A percentile compares a stretch with the other conserved stretches of the same genome.
These are phyloP conservation scores for Tupaia tana DNA, from an alignment of 2,113 vertebrate genomes.

Conservation along the genomic window DNA sequence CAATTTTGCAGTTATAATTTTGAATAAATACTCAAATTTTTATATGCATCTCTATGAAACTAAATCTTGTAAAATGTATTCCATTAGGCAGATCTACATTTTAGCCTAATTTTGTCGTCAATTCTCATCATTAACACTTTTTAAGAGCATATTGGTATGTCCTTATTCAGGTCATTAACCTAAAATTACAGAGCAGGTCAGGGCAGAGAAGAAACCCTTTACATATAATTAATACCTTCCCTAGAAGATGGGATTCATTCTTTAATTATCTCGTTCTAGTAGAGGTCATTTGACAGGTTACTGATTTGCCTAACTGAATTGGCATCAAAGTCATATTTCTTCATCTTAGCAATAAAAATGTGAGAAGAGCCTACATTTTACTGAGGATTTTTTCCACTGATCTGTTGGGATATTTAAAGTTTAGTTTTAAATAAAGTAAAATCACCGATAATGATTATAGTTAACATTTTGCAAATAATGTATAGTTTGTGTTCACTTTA, in stretches of 20 bases:
- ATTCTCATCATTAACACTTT: conserved; percentile 15
- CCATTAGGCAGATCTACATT: neutral
- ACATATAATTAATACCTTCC: neutral
- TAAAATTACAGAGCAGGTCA: neutral
- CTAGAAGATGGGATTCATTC: neutral
- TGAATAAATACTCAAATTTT: neutral
- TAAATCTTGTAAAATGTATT: conserved; percentile 3
- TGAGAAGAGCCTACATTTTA: neutral
- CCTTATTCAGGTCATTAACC: neutral
- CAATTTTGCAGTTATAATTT: neutral
- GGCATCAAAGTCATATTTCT: conserved; percentile 20
- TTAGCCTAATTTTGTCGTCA: conserved; percentile 15
- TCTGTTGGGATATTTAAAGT: neutral
- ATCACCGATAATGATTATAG: neutral
- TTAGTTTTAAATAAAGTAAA: neutral
- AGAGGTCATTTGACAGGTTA: neutral
- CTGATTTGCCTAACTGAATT: conserved; percentile 20
- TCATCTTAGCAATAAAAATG: conserved; percentile 11
- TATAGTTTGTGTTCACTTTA: neutral
- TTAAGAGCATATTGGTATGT: conserved; percentile 17
- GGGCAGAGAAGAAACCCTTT: neutral
- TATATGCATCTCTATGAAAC: neutral
- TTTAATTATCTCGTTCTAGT: conserved; percentile 44
- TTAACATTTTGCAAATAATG: neutral
- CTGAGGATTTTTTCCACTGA: neutral